phyloP scores from a whole-genome alignment of 1,140 invertebrate species.

The Leguminivora glycinivorella region DNA sequence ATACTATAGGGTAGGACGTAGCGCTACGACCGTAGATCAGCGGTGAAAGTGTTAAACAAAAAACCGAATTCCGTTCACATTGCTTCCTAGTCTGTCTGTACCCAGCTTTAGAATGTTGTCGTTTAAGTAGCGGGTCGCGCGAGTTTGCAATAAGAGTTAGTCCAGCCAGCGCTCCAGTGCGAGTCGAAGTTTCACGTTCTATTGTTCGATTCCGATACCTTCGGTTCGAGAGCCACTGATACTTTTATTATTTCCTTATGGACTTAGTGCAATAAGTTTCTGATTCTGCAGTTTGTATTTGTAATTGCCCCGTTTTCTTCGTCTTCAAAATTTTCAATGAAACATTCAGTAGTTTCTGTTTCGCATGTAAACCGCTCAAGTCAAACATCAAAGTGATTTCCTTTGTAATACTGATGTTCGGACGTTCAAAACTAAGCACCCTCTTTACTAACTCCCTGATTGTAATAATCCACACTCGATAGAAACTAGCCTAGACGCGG shows the following conservation, averaged over 20 bases:
- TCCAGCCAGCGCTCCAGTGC: constrained; percentile 33
- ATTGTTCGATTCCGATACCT: constrained; percentile 51
- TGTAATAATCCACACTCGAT: constrained; percentile 59
- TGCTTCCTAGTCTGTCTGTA: too few species aligned
- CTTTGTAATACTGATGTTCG: constrained; percentile 12
- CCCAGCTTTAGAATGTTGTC: constrained; percentile 34
- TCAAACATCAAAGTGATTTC: constrained; percentile 1
- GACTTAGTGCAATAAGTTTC: constrained; percentile 50
- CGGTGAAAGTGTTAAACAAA: too few species aligned
- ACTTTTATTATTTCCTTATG: constrained; percentile 68
- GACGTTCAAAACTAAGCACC: constrained; percentile 4
- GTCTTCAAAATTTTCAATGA: background rate
- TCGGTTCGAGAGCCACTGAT: constrained; percentile 50
- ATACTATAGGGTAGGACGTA: too few species aligned
- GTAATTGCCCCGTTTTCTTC: background rate
- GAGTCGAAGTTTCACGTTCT: constrained; percentile 56
- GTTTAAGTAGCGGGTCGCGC: constrained; percentile 36
- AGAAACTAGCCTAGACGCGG: constrained; percentile 59
- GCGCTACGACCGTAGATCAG: too few species aligned
- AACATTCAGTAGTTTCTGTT: background rate
- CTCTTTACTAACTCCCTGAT: constrained; percentile 23
- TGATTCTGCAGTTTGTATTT: constrained; percentile 28
- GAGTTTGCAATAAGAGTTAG: constrained; percentile 69
- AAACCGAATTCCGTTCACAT: too few species aligned
- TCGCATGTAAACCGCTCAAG: background rate